Base-by-base conservation (phyloP, 2,888 invertebrate species). In the Aleiodes testaceus region DNA sequence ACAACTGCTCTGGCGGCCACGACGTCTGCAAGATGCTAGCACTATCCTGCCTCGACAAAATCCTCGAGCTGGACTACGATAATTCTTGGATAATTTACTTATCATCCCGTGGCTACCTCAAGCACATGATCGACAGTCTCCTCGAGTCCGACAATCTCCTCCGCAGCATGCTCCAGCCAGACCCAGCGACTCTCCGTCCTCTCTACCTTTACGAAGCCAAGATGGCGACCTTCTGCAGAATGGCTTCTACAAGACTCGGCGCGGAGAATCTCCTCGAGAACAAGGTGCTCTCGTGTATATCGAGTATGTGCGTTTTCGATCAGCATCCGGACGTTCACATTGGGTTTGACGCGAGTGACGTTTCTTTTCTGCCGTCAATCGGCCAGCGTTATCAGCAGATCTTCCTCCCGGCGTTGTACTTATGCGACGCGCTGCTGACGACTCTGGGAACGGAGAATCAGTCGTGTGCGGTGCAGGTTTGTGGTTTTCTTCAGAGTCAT, bases 11-110 rank as follows among this genome's bases (percentile, higher is more conserved):
- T 9, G 94, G 95, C 1, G 96, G 96, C 0, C 96, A 96, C 82
- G 95, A 97, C 79, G 93, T 97, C 11, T 95, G 95, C 81, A 93
- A 95, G 87, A 96, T 97, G 93, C 89, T 96, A 67, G 94, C 97
- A 0, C 89, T 97, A 77, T 92, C 95, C 0, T 94, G 94, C 75
- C 89, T 97, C 69, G 94, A 96, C 83, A 91, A 94, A 52, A 88
- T 97, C 53, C 89, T 96, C 0, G 93, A 93, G 75, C 89, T 95
- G 74, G 94, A 95, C 79, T 92, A 92, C 2, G 90, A 92, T 52
- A 91, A 92, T 0, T 90, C 90, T 49, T 92, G 93, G 90, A 89
- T 92, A 72, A 86, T 92, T 76, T 91, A 91, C 76, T 85, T 93
- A 61, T 88, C 91, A 0, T 89, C 90, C 68, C 89, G 91, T 65